These are phyloP conservation scores for Eupithecia centaureata DNA, from an alignment of 2,888 invertebrate species.

Conservation along the genomic window DNA sequence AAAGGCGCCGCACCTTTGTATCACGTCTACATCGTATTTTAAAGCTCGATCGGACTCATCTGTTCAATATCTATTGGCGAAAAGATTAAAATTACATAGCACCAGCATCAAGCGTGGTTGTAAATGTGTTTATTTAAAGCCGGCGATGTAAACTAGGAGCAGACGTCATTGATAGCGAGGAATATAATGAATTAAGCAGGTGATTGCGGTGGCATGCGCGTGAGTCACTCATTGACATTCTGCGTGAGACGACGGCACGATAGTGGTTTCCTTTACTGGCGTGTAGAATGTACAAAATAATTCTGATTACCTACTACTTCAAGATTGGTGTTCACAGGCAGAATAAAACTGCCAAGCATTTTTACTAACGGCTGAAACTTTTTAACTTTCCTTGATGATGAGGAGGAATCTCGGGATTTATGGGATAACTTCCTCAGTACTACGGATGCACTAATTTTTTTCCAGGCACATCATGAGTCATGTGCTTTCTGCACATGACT, in stretches of 20 bases:
- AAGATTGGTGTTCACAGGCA: neutral
- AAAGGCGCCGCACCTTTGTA: neutral
- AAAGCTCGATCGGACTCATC: neutral
- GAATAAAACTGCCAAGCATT: neutral
- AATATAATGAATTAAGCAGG: conserved; percentile 50
- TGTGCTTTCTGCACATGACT: no score
- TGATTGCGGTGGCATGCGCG: conserved; percentile 59
- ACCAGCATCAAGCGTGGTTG: conserved; percentile 20
- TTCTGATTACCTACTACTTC: neutral
- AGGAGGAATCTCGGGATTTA: neutral
- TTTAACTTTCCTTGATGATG: neutral
- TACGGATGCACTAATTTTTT: no score
- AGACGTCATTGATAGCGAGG: conserved; percentile 46
- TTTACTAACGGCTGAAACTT: neutral
- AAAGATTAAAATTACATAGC: neutral
- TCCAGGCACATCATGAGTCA: no score
- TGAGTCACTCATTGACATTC: conserved; percentile 71
- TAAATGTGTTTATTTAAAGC: conserved; percentile 37
- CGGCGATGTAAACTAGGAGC: conserved; percentile 42
- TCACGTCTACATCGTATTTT: neutral
- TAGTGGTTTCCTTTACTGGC: conserved; percentile 44
- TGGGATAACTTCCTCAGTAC: neutral
- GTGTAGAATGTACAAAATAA: conserved; percentile 28
- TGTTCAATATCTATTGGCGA: neutral
- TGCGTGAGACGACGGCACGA: conserved; percentile 39